Base-by-base conservation (phyloP, 2,888 invertebrate species). In the Cosmia trapezina region DNA sequence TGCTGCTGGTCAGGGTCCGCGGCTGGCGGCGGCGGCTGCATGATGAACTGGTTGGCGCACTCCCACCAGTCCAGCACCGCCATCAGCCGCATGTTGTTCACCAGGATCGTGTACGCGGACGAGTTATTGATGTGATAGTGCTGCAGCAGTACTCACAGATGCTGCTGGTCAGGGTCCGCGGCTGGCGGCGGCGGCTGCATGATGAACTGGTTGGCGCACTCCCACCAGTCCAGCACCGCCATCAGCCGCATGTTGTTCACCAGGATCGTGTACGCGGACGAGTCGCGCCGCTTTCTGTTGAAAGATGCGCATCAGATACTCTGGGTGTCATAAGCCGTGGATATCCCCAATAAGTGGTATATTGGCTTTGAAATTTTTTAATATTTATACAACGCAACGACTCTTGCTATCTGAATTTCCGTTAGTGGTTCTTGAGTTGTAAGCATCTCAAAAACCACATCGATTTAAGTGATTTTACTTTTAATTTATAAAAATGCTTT, bases 11-110 rank as follows among this genome's bases (percentile, higher is more conserved):
- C 93, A 0, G 91, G 89, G 83, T 95, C 95, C 0, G 91, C 89
- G 64, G 92, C 75, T 33, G 93, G 93, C 76, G 88, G 92, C 76
- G 93, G 95, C 76, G 96, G 94, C 90, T 96, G 97, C 90, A 97
- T 96, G 67, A 99, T 96, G 93, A 98, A 99, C 89, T 98, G 98
- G 85, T 97, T 96, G 0, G 98, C 97, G 11, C 97, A 97, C 92
- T 98, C 98, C 97, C 99, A 98, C 98, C 99, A 99, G 94, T 99
- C 99, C 86, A 99, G 96, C 80, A 99, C 98, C 1, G 98, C 98
- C 97, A 99, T 98, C 73, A 99, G 95, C 54, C 99, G 97, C 99
- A 99, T 99, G 92, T 99, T 99, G 95, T 99, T 99, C 69, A 99
- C 96, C 61, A 99, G 96, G 79, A 99, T 97, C 3, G 99, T 99